Conservation (phyloP, 1,140 invertebrate species). For the Diorhabda carinulata region DNA sequence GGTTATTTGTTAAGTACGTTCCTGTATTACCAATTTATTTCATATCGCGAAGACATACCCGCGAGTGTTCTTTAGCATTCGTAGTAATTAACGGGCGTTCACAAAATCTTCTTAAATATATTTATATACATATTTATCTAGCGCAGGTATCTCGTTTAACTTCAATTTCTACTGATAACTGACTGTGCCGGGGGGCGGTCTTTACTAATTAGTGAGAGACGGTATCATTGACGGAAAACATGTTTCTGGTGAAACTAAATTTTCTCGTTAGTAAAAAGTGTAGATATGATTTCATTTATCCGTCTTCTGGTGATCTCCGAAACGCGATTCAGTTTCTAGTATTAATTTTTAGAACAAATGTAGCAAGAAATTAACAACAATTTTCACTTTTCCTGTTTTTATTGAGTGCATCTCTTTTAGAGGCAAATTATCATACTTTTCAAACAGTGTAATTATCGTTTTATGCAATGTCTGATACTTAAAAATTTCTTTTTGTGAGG, state of each 20-base stretch:
- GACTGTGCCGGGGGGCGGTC: conserved; percentile 21
- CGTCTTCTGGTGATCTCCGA: too few species aligned
- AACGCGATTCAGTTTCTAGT: too few species aligned
- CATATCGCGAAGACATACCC: conserved; percentile 30
- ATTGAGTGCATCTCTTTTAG: too few species aligned
- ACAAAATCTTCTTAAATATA: conserved; percentile 7
- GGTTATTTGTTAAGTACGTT: neutral
- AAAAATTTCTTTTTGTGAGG: too few species aligned
- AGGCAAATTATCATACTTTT: too few species aligned
- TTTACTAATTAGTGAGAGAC: conserved; percentile 28
- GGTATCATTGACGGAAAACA: conserved; percentile 22
- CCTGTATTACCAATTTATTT: neutral
- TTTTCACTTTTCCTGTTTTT: too few species aligned
- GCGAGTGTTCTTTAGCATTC: conserved; percentile 6
- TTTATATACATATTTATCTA: conserved; percentile 33
- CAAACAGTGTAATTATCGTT: too few species aligned
- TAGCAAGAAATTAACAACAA: too few species aligned
- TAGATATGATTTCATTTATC: conserved; percentile 1
- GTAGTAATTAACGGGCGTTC: conserved; percentile 11
- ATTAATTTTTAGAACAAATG: too few species aligned
- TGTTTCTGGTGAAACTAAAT: neutral
- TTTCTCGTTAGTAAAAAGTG: conserved; percentile 1
- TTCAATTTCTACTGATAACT: conserved; percentile 30
- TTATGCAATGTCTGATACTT: too few species aligned
- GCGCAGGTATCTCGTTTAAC: conserved; percentile 21